Conservation (phyloP, 2,113 vertebrate genomes). For the Grammomys dolichurus region DNA sequence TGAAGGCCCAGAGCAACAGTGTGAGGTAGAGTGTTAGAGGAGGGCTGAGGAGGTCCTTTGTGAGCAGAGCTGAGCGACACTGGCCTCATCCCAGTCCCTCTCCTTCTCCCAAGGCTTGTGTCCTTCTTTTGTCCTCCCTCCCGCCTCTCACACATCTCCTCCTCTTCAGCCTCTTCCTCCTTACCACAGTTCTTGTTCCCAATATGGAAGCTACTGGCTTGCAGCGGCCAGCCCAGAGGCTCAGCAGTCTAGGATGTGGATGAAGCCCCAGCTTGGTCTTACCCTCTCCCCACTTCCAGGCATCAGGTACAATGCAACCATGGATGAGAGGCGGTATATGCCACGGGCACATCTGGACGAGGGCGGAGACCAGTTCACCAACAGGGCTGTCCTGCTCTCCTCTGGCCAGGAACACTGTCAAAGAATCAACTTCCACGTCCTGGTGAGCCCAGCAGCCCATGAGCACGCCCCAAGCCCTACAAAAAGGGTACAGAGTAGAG, state of each 20-base stretch:
- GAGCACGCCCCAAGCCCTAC: not conserved
- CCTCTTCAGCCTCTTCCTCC: not conserved
- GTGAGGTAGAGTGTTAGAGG: accelerated
- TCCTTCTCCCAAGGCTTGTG: not conserved
- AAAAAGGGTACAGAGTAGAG: not conserved
- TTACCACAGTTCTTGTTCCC: not conserved
- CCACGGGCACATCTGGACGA: constrained; percentile 94
- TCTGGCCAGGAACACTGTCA: constrained; percentile 89
- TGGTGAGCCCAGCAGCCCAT: constrained; percentile 88
- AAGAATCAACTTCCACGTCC: constrained; percentile 93
- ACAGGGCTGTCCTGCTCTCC: constrained; percentile 86
- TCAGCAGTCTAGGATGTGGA: not conserved
- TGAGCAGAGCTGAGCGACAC: not conserved
- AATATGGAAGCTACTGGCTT: not conserved
- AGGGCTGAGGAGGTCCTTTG: no score
- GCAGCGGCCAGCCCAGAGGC: not conserved
- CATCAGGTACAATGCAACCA: constrained; percentile 91
- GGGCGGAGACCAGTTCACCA: constrained; percentile 83
- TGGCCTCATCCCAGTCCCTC: not conserved
- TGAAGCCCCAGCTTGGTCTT: not conserved
- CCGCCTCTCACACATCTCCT: not conserved
- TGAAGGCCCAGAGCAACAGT: not conserved
- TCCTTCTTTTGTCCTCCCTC: not conserved
- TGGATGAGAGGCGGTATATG: constrained; percentile 94
- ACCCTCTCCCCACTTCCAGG: constrained; percentile 80